Conservation (phyloP, 2,888 invertebrate genomes). For the Gymnosoma rotundatum region DNA sequence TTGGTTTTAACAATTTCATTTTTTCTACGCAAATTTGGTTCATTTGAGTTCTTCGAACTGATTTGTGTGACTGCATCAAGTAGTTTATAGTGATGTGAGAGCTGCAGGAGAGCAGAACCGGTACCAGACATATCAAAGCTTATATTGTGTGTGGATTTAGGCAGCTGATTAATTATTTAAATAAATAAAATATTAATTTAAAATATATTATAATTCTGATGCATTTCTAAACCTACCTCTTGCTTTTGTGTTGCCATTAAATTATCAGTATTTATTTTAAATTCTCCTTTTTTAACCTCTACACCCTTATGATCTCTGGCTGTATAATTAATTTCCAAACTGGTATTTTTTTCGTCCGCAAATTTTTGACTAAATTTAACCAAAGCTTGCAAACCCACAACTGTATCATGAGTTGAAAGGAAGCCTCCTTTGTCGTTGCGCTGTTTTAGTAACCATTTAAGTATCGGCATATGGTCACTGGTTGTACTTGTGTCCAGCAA, state of each 20-base stretch:
- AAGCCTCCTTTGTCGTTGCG: slow-evolving; percentile 87
- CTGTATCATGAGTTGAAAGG: slow-evolving; percentile 88
- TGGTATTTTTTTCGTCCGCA: slow-evolving; percentile 78
- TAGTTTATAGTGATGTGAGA: slow-evolving; percentile 23
- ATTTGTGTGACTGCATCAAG: neutral
- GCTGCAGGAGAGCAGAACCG: slow-evolving; percentile 27
- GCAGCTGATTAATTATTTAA: slow-evolving; percentile 12
- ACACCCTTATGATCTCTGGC: slow-evolving; percentile 14
- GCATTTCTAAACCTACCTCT: neutral
- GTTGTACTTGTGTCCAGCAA: slow-evolving; percentile 76
- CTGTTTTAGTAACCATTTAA: slow-evolving; percentile 88
- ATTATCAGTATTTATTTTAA: slow-evolving; percentile 9
- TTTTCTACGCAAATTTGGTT: neutral
- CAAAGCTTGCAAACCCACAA: slow-evolving; percentile 85
- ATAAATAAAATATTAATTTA: neutral
- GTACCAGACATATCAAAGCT: slow-evolving; percentile 6
- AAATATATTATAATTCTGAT: no score
- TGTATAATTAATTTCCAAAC: slow-evolving; percentile 21
- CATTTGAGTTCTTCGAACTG: neutral
- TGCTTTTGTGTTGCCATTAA: slow-evolving; percentile 3
- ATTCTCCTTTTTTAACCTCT: neutral
- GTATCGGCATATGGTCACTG: slow-evolving; percentile 82
- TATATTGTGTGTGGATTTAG: slow-evolving; percentile 10
- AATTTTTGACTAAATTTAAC: slow-evolving; percentile 84
- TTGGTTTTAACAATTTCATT: neutral